Base-by-base conservation (phyloP, 2,888 invertebrate genomes). In the Tetragnatha montana region DNA sequence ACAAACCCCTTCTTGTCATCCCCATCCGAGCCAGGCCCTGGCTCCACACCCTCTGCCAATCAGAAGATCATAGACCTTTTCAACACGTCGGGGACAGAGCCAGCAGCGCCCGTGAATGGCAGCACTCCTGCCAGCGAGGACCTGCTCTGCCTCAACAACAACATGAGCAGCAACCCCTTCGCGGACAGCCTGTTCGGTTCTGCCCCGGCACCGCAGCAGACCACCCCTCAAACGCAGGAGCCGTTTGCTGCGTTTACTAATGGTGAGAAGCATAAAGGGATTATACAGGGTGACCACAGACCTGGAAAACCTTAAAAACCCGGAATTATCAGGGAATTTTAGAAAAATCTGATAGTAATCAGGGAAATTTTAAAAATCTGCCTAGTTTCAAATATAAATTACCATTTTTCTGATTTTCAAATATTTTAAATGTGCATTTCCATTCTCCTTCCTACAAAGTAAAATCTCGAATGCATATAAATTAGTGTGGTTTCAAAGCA, bases 161-260 rank as follows among this genome's bases (percentile, higher is more conserved):
- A 98, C 94, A 94, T 98, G 91, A 92, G 93, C 81, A 91, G 87
- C 81, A 98, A 98, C 94, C 98, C 98, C 12, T 98, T 98, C 93
- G 96, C 97, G 14, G 93, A 93, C 91, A 93, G 92, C 88, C 92
- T 94, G 17, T 93, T 93, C 91, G 92, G 92, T 69, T 92, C 71
- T 22, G 49, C n/a, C 7, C 75, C 81, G 51, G 81, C 68, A 19
- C 19, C 70, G 50, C 80, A 74, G 8, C 78, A 49, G n/a, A n/a
- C 76, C 10, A 69, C 68, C 8, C 81, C 80, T 17, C 73, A 86
- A 50, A 60, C 86, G 6, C 73, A 88, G 68, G 35, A 79, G 14
- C 8, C 74, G 19, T 84, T 85, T 71, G 89, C 80, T 19, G 51
- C 89, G n/a, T 89, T 89, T 35, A 89, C 89, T 14, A 85, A 89